phyloP scores from a whole-genome alignment of 2,888 invertebrate species.

The Linnaemya tessellans region DNA sequence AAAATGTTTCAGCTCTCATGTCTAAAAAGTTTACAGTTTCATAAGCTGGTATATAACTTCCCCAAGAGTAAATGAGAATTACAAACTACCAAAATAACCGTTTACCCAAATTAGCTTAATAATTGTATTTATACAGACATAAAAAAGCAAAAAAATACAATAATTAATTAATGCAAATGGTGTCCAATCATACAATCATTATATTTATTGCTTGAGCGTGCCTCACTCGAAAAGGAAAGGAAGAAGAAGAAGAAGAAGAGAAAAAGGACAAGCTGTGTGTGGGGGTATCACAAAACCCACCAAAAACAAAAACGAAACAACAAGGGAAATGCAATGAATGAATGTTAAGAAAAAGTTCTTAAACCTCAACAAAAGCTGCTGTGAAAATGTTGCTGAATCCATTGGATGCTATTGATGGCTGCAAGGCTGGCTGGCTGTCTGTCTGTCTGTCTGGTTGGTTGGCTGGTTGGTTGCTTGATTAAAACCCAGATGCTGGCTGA shows the following conservation, averaged over 20 bases:
- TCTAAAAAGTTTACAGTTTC: no score
- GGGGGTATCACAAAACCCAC: not conserved
- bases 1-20: no score
- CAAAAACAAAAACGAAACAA: conserved; percentile 14
- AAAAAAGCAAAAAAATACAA: no score
- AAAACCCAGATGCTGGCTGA: conserved; percentile 10
- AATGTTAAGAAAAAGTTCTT: conserved; percentile 50
- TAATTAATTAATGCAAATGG: conserved; percentile 17
- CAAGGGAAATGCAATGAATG: conserved; percentile 8
- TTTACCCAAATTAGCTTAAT: no score
- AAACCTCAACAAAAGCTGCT: conserved; percentile 44
- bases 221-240: not conserved
- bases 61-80: no score
- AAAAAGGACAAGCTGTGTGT: not conserved
- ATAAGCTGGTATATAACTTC: no score
- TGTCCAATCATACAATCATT: conserved; percentile 26
- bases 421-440: not conserved
- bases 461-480: conserved; percentile 12
- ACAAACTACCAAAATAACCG: no score
- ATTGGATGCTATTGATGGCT: conserved; percentile 14
- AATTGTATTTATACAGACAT: no score
- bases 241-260: no score
- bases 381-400: conserved; percentile 25
- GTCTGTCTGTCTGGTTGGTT: not conserved
- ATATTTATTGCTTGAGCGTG: conserved; percentile 56